These are phyloP conservation scores for Myrmophylax atrothorax DNA, from an alignment of 2,113 vertebrate genomes.

Conservation along the genomic window DNA sequence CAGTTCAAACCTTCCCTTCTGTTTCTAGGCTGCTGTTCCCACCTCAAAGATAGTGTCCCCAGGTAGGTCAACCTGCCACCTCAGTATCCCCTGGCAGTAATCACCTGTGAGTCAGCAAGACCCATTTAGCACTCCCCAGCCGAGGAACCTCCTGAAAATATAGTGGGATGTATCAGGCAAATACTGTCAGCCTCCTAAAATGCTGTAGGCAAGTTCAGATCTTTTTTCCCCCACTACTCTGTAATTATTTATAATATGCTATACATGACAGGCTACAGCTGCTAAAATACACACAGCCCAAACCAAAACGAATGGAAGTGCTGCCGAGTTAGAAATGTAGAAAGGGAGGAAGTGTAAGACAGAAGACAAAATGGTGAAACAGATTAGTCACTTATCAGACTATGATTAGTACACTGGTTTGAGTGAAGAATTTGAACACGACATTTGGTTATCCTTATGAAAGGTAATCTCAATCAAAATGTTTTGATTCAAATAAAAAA, in stretches of 20 bases:
- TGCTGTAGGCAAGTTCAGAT: slow-evolving; percentile 34
- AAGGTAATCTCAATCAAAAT: not conserved
- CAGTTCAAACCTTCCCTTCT: not conserved
- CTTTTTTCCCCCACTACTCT: not conserved
- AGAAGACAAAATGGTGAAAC: not conserved
- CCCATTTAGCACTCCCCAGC: slow-evolving; percentile 3
- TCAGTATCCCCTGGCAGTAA: slow-evolving; percentile 13
- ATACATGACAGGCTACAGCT: not conserved
- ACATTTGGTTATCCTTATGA: not conserved
- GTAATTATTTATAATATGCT: slow-evolving; percentile 34
- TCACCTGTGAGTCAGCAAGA: slow-evolving; percentile 33
- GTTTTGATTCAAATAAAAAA: not conserved
- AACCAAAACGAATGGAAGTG: not conserved
- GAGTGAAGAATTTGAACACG: not conserved
- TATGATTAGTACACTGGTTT: not conserved
- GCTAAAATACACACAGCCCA: not conserved
- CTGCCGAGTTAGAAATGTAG: not conserved
- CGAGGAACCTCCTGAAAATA: slow-evolving; percentile 19
- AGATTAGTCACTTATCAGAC: not conserved
- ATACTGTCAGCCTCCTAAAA: slow-evolving; percentile 42
- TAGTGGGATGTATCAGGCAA: slow-evolving; percentile 37
- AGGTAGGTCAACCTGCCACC: not conserved
- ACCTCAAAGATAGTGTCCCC: not conserved
- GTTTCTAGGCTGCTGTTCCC: not conserved
- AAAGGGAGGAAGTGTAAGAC: not conserved